Percentiles rank a stretch among this genome's conserved stretches.
Evolutionary conservation across 1,140 invertebrate species (phyloP).

Genomic region (Ylistrum balloti): DNA sequence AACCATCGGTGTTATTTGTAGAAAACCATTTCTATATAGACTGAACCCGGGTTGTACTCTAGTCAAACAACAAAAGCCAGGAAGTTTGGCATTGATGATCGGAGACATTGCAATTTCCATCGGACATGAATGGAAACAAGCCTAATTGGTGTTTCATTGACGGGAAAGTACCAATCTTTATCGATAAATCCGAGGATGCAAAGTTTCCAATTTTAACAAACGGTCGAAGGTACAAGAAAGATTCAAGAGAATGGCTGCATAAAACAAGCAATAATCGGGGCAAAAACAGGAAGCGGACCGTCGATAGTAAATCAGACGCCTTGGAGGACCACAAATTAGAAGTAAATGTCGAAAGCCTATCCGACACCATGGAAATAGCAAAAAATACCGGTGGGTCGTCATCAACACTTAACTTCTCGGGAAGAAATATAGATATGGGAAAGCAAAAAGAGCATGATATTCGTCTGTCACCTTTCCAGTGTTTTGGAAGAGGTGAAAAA

Average conservation of each 20-base stretch:
- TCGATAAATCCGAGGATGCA: not conserved
- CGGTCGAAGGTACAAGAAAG: slow-evolving; percentile 8
- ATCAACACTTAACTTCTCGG: not conserved
- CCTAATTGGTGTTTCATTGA: not conserved
- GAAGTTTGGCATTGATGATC: not conserved
- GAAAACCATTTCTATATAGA: no score
- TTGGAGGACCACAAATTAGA: not conserved
- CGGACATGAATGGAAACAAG: not conserved
- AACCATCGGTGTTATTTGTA: not conserved
- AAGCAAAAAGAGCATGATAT: not conserved
- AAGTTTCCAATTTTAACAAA: not conserved
- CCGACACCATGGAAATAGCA: not conserved
- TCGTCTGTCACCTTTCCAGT: not conserved
- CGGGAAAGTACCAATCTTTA: not conserved
- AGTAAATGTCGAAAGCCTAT: not conserved
- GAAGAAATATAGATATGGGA: not conserved
- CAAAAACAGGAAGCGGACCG: not conserved
- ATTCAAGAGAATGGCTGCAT: not conserved
- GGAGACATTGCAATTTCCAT: not conserved
- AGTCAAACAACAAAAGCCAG: not conserved
- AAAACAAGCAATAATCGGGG: not conserved
- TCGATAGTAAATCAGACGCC: not conserved
- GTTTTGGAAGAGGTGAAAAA: not conserved
- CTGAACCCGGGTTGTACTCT: not conserved
- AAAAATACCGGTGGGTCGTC: not conserved